Evolutionary conservation across 2,888 invertebrate genomes (phyloP), one percentile per base, ranked within the genome.

Genomic region (Tetropium fuscum): DNA sequence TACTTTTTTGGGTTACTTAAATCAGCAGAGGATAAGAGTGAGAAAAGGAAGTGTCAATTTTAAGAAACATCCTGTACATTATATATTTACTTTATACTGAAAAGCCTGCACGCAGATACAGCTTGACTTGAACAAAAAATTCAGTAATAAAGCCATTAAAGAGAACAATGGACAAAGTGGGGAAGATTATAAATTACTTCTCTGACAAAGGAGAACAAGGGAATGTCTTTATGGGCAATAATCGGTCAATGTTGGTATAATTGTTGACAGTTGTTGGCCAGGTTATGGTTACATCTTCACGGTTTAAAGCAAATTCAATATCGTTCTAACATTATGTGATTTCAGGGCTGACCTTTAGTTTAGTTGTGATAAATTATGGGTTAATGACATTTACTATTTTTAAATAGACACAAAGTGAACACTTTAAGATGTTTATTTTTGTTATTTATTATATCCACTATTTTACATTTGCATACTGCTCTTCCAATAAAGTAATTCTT

Each of bases 221-320:
- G 22, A 18, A 65, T 62, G 59, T 48, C 60, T 51, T 64, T 62
- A 62, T 56, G 68, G 63, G 57, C 59, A 58, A 62, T 58, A 56
- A 63, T 60, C 45, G 54, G 55, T 54, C 53, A 59, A 15, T 38
- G 40, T 64, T 62, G 58, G 57, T 58, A 51, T 54, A 63, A 68
- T 58, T 66, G 68, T 60, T 68, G 64, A 66, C 65, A 48, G 63
- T 68, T 68, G 53, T 60, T 68, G 68, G 64, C 61, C 68, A 63
- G 44, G 53, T 49, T 41, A 60, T 63, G 64, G 68, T 65, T 59
- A 59, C 32, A 20, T 60, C 62, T 63, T 61, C 45, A 58, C 16
- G 58, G 53, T 53, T 41, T 40, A 41, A 56, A 19, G 11, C 22
- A 41, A 16, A 10, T 38, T 51, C 27, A 57, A 44, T 22, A 2